These are phyloP conservation scores for Eupithecia centaureata DNA, from an alignment of 2,888 invertebrate species.

Conservation along the genomic window DNA sequence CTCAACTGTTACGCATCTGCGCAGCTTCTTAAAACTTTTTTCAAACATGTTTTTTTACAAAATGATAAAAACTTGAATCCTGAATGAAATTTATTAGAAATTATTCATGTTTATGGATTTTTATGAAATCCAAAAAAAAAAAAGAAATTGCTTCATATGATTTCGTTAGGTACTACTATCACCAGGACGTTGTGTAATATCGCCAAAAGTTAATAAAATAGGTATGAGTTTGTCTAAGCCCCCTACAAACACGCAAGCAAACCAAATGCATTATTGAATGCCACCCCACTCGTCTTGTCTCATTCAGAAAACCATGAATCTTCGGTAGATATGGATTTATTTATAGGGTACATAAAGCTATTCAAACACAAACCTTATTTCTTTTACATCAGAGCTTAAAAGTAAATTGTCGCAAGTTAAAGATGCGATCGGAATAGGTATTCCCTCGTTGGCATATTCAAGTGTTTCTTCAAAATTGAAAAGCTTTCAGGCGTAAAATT, in stretches of 20 bases:
- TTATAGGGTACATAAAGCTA: constrained; percentile 5
- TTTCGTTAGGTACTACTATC: not conserved
- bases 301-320: constrained; percentile 39
- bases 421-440: constrained; percentile 23
- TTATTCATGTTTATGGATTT: no score
- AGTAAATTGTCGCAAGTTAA: not conserved
- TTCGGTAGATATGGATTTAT: constrained; percentile 34
- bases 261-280: constrained; percentile 74
- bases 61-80: not conserved
- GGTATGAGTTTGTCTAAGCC: constrained; percentile 55
- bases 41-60: not conserved
- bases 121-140: not conserved
- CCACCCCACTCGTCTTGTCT: constrained; percentile 52
- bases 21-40: not conserved
- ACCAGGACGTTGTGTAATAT: constrained; percentile 41
- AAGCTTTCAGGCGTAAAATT: constrained; percentile 29
- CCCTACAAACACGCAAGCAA: constrained; percentile 68
- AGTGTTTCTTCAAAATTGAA: constrained; percentile 36
- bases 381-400: constrained; percentile 7
- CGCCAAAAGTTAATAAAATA: constrained; percentile 68
- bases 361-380: constrained; percentile 22
- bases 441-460: constrained; percentile 23
- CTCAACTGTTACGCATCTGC: not conserved
- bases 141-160: not conserved
- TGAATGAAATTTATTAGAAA: no score